Conservation (phyloP, 2,113 vertebrate species). For the Paradisaea rubra region DNA sequence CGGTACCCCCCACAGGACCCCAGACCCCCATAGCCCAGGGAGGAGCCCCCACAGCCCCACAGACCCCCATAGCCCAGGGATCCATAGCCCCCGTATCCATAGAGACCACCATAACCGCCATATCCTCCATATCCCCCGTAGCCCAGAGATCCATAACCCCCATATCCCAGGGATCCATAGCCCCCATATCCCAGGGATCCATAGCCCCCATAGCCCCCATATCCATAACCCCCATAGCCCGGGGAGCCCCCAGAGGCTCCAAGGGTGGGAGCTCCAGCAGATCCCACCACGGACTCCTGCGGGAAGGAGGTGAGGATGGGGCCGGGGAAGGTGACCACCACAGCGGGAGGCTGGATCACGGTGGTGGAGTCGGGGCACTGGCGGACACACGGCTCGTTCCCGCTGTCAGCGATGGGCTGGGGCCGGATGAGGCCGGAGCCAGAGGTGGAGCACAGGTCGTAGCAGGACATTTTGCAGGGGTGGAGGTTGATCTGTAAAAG, state of each 20-base stretch:
- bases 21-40: not conserved
- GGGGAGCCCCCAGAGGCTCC: not conserved
- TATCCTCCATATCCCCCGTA: not conserved
- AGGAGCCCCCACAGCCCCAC: not conserved
- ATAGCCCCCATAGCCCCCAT: not conserved
- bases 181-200: not conserved
- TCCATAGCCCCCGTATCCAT: not conserved
- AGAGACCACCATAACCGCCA: not conserved
- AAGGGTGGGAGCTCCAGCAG: not conserved
- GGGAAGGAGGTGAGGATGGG: slow-evolving; percentile 41
- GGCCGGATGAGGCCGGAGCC: rapidly evolving
- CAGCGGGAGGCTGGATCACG: not conserved
- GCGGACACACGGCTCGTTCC: not conserved
- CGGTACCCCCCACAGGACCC: not conserved
- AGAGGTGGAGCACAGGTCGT: not conserved
- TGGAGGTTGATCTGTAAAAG: not conserved
- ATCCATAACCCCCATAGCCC: not conserved
- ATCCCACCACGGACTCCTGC: not conserved
- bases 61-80: not conserved
- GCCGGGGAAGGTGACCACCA: not conserved
- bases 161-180: too few species aligned
- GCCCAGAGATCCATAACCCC: not conserved
- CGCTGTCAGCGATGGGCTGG: not conserved
- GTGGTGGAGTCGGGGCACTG: not conserved
- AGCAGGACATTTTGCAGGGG: not conserved